phyloP scores from a whole-genome alignment of 2,113 vertebrate genomes.

The Aspidoscelis tigris region DNA sequence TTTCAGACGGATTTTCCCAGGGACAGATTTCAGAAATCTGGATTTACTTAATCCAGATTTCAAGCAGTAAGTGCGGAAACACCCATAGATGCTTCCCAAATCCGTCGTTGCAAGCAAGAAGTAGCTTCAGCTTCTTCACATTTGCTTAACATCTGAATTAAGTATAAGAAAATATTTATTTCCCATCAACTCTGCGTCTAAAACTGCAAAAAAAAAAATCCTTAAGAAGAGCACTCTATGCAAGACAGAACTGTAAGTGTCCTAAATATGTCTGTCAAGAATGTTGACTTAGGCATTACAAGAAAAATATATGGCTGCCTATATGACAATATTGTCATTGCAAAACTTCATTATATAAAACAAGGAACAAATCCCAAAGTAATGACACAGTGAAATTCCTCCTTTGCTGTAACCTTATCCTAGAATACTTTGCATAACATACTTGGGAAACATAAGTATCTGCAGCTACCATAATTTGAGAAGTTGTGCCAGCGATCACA shows the following conservation, averaged over 20 bases:
- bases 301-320: neutral
- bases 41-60: too few species aligned
- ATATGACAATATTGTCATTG: constrained; percentile 9
- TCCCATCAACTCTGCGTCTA: neutral
- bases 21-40: too few species aligned
- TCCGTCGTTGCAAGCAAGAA: too few species aligned
- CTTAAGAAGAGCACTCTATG: neutral
- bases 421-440: neutral
- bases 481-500: neutral
- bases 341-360: neutral
- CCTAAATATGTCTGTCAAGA: neutral
- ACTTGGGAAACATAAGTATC: neutral
- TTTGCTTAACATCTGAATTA: neutral
- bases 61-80: too few species aligned
- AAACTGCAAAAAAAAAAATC: neutral
- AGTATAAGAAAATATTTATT: neutral
- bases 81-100: too few species aligned
- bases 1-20: too few species aligned
- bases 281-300: neutral
- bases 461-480: neutral
- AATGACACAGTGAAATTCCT: neutral
- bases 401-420: neutral
- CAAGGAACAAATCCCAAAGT: neutral
- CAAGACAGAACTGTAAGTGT: neutral
- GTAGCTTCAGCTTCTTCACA: neutral